Evolutionary conservation across 2,113 vertebrate genomes (phyloP).

Genomic region (Anser cygnoides): DNA sequence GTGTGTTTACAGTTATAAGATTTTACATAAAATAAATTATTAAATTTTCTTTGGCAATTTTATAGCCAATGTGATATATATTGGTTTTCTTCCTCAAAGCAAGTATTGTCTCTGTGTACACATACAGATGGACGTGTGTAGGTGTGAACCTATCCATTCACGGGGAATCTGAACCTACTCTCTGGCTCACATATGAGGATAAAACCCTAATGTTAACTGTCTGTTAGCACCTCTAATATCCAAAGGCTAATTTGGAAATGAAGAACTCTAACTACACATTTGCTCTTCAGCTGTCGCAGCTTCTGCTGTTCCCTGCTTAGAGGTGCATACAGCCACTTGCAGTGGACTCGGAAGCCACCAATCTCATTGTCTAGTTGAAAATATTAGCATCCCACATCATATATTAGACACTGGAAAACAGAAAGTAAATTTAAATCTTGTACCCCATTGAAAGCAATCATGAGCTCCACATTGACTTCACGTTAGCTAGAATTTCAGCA

Average conservation of each 20-base stretch:
- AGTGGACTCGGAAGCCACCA: not conserved
- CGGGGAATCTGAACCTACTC: not conserved
- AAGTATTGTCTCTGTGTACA: not conserved
- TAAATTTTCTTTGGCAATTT: not conserved
- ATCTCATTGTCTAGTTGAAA: not conserved
- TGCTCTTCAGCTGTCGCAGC: not conserved
- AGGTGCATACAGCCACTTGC: rapidly evolving
- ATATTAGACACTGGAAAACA: not conserved
- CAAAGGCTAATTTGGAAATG: not conserved
- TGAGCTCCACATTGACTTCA: not conserved
- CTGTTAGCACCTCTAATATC: not conserved
- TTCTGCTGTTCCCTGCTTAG: not conserved
- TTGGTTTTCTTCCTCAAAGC: not conserved
- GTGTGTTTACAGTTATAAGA: not conserved
- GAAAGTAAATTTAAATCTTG: not conserved
- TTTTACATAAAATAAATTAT: not conserved
- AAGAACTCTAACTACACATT: not conserved
- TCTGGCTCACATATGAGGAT: not conserved
- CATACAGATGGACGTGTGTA: not conserved
- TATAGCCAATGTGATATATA: not conserved
- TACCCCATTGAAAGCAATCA: rapidly evolving
- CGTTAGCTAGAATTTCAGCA: not conserved
- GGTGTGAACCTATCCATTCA: not conserved
- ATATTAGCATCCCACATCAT: rapidly evolving
- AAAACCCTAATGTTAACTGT: not conserved